A percentile compares a stretch with the other conserved stretches of the same genome.
These are phyloP conservation scores for Campopleginae sp. DNA, from an alignment of 2,888 invertebrate genomes.

Conservation along the genomic window DNA sequence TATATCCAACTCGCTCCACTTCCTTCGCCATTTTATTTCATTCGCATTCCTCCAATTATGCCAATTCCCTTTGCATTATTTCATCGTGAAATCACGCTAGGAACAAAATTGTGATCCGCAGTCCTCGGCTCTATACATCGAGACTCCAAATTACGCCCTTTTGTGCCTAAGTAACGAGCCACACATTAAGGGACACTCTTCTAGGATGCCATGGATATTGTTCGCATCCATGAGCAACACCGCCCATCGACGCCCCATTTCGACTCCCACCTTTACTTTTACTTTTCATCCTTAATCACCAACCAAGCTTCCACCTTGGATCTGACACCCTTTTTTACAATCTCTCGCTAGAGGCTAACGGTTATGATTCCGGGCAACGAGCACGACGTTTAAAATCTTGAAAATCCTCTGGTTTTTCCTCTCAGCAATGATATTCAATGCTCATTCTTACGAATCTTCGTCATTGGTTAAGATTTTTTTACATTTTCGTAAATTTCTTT, in stretches of 20 bases:
- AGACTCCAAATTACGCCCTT: constrained; percentile 25
- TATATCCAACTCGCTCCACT: neutral
- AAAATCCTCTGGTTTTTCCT: constrained; percentile 21
- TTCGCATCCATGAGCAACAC: constrained; percentile 30
- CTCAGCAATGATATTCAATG: constrained; percentile 34
- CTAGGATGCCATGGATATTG: constrained; percentile 50
- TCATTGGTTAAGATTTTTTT: neutral
- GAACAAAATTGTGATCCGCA: too few relatives aligned
- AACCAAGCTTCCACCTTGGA: constrained; percentile 42
- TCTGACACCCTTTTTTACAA: constrained; percentile 26
- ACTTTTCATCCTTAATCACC: constrained; percentile 65
- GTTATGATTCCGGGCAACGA: constrained; percentile 59
- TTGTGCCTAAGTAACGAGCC: constrained; percentile 65
- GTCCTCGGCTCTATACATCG: constrained; percentile 4
- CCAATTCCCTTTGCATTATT: neutral
- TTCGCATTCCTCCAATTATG: too few relatives aligned
- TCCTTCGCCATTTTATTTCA: neutral
- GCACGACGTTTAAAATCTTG: constrained; percentile 33
- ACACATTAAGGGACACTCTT: constrained; percentile 66
- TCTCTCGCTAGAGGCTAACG: constrained; percentile 55
- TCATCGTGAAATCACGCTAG: too few relatives aligned
- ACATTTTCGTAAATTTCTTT: neutral
- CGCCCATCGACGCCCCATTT: constrained; percentile 34
- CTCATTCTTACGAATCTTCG: constrained; percentile 27
- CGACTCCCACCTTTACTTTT: neutral